phyloP scores from a whole-genome alignment of 35 echinoderm and acorn worm genomes.

The Anneissia japonica region DNA sequence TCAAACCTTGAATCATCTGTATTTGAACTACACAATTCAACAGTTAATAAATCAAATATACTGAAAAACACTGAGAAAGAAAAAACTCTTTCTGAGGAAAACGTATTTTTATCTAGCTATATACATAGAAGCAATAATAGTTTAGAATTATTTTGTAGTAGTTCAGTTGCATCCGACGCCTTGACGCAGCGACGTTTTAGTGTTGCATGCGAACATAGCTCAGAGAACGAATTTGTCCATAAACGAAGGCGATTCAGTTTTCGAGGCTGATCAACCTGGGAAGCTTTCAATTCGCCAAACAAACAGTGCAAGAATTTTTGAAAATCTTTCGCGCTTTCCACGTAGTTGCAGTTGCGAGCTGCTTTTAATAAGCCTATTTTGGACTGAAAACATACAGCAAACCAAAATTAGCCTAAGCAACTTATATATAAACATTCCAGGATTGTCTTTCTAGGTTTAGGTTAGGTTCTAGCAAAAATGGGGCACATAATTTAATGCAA shows the following conservation, averaged over 20 bases:
- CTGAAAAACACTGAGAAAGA: neutral
- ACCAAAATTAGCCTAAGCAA: too few species aligned
- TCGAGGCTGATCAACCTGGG: neutral
- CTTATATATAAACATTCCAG: too few species aligned
- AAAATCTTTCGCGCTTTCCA: too few species aligned
- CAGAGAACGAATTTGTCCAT: neutral
- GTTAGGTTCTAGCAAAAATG: too few species aligned
- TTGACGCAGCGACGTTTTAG: neutral
- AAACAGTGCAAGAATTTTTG: too few species aligned
- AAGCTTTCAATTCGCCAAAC: too few species aligned
- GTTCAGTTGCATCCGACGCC: neutral
- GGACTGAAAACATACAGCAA: too few species aligned
- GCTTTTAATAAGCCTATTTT: too few species aligned
- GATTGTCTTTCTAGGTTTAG: too few species aligned
- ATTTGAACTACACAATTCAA: neutral
- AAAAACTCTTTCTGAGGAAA: neutral
- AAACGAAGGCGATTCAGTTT: neutral
- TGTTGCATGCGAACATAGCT: neutral
- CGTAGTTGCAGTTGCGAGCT: too few species aligned
- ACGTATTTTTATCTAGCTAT: neutral
- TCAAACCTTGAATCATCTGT: neutral
- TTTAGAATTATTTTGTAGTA: neutral
- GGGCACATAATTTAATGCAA: too few species aligned
- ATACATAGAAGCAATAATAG: neutral
- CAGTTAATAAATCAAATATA: neutral